Evolutionary conservation across 2,113 vertebrate genomes (phyloP).

Genomic region (Girardinichthys multiradiatus): DNA sequence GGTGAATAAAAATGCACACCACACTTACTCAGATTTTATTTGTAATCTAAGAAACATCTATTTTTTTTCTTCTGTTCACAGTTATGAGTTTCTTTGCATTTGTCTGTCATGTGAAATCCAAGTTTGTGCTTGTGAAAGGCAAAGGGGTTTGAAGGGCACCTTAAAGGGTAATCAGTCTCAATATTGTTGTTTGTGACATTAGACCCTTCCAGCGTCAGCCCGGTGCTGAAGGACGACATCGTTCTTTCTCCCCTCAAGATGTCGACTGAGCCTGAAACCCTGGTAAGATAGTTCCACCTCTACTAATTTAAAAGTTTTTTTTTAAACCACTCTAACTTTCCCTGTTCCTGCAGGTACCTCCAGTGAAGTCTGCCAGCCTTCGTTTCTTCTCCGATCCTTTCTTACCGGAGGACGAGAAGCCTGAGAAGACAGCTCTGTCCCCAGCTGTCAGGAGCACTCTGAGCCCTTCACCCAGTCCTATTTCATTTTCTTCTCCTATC

Average conservation of each 20-base stretch:
- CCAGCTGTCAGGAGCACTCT: constrained; percentile 46
- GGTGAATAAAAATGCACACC: no score
- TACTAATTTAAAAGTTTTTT: neutral
- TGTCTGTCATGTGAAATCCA: neutral
- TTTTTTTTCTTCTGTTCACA: no score
- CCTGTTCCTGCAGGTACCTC: constrained; percentile 43
- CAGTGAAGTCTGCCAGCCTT: constrained; percentile 71
- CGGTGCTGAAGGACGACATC: constrained; percentile 60
- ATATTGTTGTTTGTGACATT: constrained; percentile 28
- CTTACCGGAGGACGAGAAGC: constrained; percentile 65
- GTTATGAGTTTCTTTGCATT: no score
- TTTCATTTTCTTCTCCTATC: constrained; percentile 35
- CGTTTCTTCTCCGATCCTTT: constrained; percentile 83
- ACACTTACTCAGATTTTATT: no score
- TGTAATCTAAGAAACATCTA: no score
- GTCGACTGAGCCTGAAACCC: constrained; percentile 36
- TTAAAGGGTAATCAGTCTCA: neutral
- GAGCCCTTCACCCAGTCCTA: constrained; percentile 42
- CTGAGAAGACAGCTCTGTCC: constrained; percentile 51
- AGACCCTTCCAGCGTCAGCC: constrained; percentile 62
- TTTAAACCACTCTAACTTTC: neutral
- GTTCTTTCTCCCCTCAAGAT: constrained; percentile 60
- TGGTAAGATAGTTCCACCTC: constrained; percentile 41
- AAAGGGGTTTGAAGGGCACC: no score
- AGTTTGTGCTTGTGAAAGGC: neutral